Evolutionary conservation across 2,797 vertebrate genomes (phyloP).

Genomic region (Lutjanus argentimaculatus): DNA sequence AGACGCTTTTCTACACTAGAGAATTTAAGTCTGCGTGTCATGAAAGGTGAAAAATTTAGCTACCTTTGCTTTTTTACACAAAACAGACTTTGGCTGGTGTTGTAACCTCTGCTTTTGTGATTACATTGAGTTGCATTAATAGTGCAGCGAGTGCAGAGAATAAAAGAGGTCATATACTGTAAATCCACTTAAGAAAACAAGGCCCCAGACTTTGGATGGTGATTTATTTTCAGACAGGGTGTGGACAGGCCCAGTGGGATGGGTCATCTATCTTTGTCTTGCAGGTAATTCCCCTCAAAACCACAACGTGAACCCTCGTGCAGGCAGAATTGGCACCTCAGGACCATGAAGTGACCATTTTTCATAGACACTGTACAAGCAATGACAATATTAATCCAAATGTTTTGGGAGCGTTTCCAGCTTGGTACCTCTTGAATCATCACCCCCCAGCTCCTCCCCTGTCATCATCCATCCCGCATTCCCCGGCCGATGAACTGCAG

Average conservation of each 20-base stretch:
- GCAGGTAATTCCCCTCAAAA: slow-evolving; percentile 49
- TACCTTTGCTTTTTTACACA: neutral
- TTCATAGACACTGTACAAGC: slow-evolving; percentile 31
- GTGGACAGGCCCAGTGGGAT: slow-evolving; percentile 45
- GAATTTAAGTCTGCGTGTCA: slow-evolving; percentile 21
- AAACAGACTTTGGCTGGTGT: slow-evolving; percentile 10
- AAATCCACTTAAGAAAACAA: slow-evolving; percentile 54
- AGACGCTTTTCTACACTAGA: neutral
- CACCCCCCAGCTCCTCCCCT: slow-evolving; percentile 27
- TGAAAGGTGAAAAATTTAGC: slow-evolving; percentile 8
- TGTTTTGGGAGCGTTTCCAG: slow-evolving; percentile 48
- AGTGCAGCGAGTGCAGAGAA: slow-evolving; percentile 15
- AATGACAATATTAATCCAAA: slow-evolving; percentile 45
- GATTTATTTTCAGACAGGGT: slow-evolving; percentile 57
- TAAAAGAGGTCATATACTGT: slow-evolving; percentile 20
- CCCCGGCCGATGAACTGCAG: slow-evolving; percentile 25
- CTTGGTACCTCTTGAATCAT: slow-evolving; percentile 53
- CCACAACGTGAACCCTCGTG: slow-evolving; percentile 23
- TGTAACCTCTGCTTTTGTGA: slow-evolving; percentile 30
- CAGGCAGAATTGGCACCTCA: slow-evolving; percentile 2
- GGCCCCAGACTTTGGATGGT: slow-evolving; percentile 28
- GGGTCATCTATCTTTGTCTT: slow-evolving; percentile 58
- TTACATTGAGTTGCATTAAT: slow-evolving; percentile 34
- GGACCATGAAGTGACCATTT: slow-evolving; percentile 9
- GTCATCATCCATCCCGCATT: slow-evolving; percentile 57